phyloP scores from a whole-genome alignment of 2,888 invertebrate genomes.

The Syrista parreyssii region DNA sequence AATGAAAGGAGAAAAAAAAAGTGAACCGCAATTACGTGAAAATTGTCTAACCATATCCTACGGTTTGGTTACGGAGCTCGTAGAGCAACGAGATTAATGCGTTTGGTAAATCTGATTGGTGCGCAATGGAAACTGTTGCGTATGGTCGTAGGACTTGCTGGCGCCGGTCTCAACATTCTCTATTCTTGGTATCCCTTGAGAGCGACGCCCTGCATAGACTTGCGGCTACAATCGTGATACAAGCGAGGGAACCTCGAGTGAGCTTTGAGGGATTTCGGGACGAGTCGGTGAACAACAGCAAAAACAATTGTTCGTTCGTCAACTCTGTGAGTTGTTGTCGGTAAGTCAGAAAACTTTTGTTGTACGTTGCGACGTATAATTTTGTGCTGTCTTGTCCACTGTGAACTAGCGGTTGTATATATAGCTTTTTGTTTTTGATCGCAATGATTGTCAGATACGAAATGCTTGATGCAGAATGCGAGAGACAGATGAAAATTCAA shows the following conservation, averaged over 20 bases:
- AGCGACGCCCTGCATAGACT: not conserved
- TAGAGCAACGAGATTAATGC: not conserved
- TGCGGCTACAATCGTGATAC: not conserved
- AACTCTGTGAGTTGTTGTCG: too few species aligned
- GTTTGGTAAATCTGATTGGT: not conserved
- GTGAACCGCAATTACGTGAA: not conserved
- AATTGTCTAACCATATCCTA: not conserved
- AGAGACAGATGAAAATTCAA: not conserved
- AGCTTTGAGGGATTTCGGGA: not conserved
- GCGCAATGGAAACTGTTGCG: constrained; percentile 37
- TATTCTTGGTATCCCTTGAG: not conserved
- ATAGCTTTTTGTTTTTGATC: not conserved
- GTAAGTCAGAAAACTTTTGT: not conserved
- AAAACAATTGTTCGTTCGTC: too few species aligned
- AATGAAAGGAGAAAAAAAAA: not conserved
- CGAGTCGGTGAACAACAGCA: too few species aligned
- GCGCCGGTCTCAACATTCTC: constrained; percentile 42
- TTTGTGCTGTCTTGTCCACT: not conserved
- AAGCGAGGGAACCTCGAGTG: not conserved
- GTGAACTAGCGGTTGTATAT: not conserved
- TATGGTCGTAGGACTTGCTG: constrained; percentile 37
- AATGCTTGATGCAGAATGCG: not conserved
- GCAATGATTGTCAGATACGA: not conserved
- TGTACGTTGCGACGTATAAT: not conserved
- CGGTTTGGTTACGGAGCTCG: not conserved